These are phyloP conservation scores for Schizopygopsis pylzovi DNA, from an alignment of 2,797 vertebrate genomes.

Conservation along the genomic window DNA sequence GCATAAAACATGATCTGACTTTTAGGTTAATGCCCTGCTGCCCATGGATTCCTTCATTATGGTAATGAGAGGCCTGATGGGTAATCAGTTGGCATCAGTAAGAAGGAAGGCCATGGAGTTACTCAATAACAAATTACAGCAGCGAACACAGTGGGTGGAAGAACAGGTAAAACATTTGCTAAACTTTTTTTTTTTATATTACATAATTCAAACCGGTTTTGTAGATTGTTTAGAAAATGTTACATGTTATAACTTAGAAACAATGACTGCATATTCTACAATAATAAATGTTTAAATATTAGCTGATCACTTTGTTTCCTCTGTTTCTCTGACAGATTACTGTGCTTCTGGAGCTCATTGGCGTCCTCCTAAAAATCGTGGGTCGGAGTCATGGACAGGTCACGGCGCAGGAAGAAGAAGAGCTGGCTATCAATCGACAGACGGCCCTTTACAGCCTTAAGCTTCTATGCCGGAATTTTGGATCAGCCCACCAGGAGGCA, in stretches of 20 bases:
- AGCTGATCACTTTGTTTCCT: neutral
- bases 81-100: constrained; percentile 85
- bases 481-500: constrained; percentile 73
- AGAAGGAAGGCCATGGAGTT: constrained; percentile 96
- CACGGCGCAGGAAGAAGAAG: constrained; percentile 72
- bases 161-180: constrained; percentile 74
- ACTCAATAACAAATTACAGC: constrained; percentile 93
- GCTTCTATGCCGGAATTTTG: constrained; percentile 91
- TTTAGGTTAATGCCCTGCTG: constrained; percentile 89
- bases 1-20: neutral
- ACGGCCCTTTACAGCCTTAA: constrained; percentile 94
- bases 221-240: neutral
- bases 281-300: constrained; percentile 12
- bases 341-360: constrained; percentile 82
- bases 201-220: neutral
- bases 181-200: no score
- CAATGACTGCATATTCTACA: neutral
- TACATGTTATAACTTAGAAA: neutral
- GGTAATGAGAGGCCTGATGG: constrained; percentile 88
- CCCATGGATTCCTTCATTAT: constrained; percentile 91
- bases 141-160: constrained; percentile 80
- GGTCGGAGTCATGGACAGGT: constrained; percentile 64
- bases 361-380: constrained; percentile 82
- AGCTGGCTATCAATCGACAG: constrained; percentile 92
- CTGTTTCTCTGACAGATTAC: constrained; percentile 73